These are phyloP conservation scores for Tupaia tana DNA, from an alignment of 2,113 vertebrate genomes.

Conservation along the genomic window DNA sequence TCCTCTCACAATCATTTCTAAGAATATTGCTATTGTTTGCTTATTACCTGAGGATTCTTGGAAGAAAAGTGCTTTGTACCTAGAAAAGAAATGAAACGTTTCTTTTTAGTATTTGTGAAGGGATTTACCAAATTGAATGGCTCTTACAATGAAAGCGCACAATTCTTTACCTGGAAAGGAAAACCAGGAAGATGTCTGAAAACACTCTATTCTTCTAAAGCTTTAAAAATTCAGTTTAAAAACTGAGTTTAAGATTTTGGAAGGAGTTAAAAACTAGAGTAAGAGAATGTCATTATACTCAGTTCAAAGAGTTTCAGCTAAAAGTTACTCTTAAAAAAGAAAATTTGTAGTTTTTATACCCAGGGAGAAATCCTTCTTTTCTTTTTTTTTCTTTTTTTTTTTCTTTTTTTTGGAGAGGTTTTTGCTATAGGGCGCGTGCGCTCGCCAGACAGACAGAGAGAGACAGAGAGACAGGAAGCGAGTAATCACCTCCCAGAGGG, in stretches of 20 bases:
- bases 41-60: constrained; percentile 15
- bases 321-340: constrained; percentile 30
- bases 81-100: not conserved
- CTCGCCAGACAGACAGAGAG: too few relatives aligned
- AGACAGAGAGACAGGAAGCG: too few relatives aligned
- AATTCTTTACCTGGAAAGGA: not conserved
- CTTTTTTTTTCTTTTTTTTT: not conserved
- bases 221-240: not conserved
- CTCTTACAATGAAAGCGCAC: constrained; percentile 32
- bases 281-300: not conserved
- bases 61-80: constrained; percentile 37
- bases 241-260: not conserved
- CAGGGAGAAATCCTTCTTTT: constrained; percentile 14
- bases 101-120: constrained; percentile 56
- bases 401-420: not conserved
- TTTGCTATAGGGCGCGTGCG: too few relatives aligned
- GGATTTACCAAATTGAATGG: constrained; percentile 51
- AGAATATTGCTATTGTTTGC: constrained; percentile 36
- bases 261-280: not conserved
- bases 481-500: too few relatives aligned
- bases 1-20: not conserved
- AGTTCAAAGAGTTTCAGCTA: constrained; percentile 18
- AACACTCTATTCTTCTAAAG: constrained; percentile 10
- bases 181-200: constrained; percentile 23
- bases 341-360: not conserved